phyloP scores from a whole-genome alignment of 2,113 vertebrate genomes.

The Chaetodon trifascialis region DNA sequence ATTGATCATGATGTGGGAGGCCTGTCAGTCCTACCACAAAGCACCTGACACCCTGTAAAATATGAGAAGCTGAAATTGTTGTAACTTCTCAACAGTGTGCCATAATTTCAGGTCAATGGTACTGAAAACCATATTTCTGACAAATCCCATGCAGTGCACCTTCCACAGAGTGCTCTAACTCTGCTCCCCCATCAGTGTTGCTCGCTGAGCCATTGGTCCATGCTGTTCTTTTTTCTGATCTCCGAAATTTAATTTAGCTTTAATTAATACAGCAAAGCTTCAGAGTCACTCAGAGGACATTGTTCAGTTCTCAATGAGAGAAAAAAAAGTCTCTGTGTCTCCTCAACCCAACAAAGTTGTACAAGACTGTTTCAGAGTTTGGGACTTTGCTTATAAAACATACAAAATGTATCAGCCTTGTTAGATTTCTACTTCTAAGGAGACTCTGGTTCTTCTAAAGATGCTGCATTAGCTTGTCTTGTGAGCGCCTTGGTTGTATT shows the following conservation, averaged over 20 bases:
- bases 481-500: too few species aligned
- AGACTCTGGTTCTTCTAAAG: not conserved
- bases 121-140: conserved; percentile 32
- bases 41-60: conserved; percentile 25
- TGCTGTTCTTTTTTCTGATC: conserved; percentile 43
- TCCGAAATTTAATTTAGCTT: conserved; percentile 53
- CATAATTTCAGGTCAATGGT: conserved; percentile 16
- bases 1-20: conserved; percentile 30
- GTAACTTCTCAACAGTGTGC: conserved; percentile 9
- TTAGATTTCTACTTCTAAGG: not conserved
- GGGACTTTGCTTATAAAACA: not conserved
- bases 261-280: conserved; percentile 57
- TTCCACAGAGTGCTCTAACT: not conserved
- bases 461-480: not conserved
- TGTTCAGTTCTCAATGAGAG: conserved; percentile 9
- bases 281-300: conserved; percentile 57
- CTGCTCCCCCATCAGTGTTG: conserved; percentile 26
- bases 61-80: conserved; percentile 39
- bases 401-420: not conserved
- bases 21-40: conserved; percentile 34
- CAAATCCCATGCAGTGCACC: conserved; percentile 13
- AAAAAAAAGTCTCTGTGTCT: conserved; percentile 16
- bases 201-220: conserved; percentile 36
- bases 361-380: conserved; percentile 5
- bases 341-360: conserved; percentile 30